These are phyloP conservation scores for Thunnus thynnus DNA, from an alignment of 2,113 vertebrate genomes.

Conservation along the genomic window DNA sequence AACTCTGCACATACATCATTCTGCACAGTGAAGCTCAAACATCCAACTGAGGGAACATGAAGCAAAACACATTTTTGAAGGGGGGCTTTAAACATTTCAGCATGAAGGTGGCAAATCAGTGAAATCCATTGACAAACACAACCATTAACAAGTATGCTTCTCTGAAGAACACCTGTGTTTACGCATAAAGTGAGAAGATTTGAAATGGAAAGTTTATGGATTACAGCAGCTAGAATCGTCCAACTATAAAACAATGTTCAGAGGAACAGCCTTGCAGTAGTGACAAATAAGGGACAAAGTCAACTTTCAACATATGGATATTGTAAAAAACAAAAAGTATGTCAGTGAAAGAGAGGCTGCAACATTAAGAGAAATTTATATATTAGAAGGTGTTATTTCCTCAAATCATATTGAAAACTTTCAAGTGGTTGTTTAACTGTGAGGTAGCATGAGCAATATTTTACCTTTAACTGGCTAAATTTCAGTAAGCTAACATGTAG, in stretches of 20 bases:
- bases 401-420: background rate
- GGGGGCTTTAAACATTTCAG: background rate
- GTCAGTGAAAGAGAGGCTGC: background rate
- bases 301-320: background rate
- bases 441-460: background rate
- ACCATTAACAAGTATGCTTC: background rate
- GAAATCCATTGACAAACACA: background rate
- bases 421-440: background rate
- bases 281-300: background rate
- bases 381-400: background rate
- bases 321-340: background rate
- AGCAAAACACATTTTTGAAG: no score
- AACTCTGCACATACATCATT: no score
- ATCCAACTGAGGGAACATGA: no score
- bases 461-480: background rate
- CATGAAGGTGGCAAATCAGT: conserved; percentile 1
- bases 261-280: background rate
- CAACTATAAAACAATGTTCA: background rate
- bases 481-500: background rate
- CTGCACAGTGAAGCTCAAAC: no score
- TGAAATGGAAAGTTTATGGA: background rate
- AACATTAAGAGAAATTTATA: background rate
- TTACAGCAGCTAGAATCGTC: background rate
- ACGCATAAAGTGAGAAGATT: background rate
- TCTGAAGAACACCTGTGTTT: background rate